These are phyloP conservation scores for Nebria ingens DNA, from an alignment of 1,140 invertebrate species.

Conservation along the genomic window DNA sequence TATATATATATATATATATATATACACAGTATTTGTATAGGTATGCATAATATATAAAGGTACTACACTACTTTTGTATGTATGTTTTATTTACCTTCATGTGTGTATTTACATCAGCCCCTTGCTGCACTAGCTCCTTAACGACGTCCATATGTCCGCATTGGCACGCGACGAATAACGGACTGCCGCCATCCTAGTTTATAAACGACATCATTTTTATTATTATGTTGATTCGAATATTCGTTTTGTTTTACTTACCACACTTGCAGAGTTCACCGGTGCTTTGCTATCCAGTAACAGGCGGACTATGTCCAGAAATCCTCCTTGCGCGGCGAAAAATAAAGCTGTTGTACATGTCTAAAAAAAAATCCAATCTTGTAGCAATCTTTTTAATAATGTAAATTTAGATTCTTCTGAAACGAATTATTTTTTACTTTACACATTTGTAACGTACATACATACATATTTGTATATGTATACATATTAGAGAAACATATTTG, in stretches of 20 bases:
- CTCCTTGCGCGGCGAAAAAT: conserved; percentile 86
- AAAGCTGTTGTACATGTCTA: conserved; percentile 84
- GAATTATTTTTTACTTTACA: too few relatives aligned
- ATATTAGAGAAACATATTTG: too few relatives aligned
- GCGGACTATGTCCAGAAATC: conserved; percentile 70
- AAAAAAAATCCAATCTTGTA: conserved; percentile 11
- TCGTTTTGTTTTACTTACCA: conserved; percentile 45
- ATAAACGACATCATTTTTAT: too few relatives aligned
- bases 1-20: conserved; percentile 10
- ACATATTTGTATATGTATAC: too few relatives aligned
- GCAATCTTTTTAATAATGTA: too few relatives aligned
- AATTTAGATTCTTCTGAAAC: too few relatives aligned
- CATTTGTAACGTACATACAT: too few relatives aligned
- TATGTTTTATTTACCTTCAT: conserved; percentile 61
- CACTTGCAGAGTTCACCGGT: conserved; percentile 66
- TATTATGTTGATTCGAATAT: too few relatives aligned
- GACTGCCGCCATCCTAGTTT: conserved; percentile 86
- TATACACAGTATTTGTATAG: not conserved
- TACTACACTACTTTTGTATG: too few relatives aligned
- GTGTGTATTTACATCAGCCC: conserved; percentile 70
- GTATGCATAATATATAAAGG: too few relatives aligned
- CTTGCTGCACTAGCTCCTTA: conserved; percentile 63
- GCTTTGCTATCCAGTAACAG: conserved; percentile 68
- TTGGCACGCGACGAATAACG: conserved; percentile 84
- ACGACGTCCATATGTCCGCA: conserved; percentile 82